Conservation (phyloP, 2,797 vertebrate genomes). For the Amphiprion clarkii region DNA sequence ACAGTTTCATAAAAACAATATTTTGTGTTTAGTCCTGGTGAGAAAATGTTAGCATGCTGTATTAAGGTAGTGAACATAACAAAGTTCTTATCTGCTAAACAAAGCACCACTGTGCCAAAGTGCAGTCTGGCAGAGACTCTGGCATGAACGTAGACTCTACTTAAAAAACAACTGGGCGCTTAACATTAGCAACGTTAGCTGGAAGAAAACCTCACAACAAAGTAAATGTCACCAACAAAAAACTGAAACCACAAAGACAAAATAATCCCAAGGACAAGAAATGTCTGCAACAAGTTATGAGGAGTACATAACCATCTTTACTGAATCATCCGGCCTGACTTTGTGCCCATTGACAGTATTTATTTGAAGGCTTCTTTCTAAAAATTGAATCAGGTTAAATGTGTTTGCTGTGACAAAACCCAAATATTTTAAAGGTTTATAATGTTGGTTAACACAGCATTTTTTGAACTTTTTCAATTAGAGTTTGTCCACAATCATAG, state of each 20-base stretch:
- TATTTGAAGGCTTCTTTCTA: too few species aligned
- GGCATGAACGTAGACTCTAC: neutral
- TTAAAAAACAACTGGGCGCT: neutral
- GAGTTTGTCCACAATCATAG: neutral
- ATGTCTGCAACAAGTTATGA: too few species aligned
- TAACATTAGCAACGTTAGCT: neutral
- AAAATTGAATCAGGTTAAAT: too few species aligned
- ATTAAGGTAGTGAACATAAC: neutral
- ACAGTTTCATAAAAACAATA: neutral
- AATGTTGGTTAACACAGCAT: too few species aligned
- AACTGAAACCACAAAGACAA: neutral
- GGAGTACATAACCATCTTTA: too few species aligned
- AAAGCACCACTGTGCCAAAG: too few species aligned
- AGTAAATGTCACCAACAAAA: neutral
- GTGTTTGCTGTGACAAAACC: too few species aligned
- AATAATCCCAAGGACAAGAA: neutral
- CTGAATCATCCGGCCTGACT: too few species aligned
- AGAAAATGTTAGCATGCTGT: neutral
- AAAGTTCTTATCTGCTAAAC: neutral
- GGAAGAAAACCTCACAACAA: neutral
- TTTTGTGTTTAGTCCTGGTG: neutral
- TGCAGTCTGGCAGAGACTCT: too few species aligned
- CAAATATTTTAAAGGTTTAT: too few species aligned
- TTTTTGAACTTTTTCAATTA: too few species aligned
- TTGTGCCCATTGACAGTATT: too few species aligned